Conservation (phyloP, 2,888 invertebrate species). For the Apodemia hepburni region DNA sequence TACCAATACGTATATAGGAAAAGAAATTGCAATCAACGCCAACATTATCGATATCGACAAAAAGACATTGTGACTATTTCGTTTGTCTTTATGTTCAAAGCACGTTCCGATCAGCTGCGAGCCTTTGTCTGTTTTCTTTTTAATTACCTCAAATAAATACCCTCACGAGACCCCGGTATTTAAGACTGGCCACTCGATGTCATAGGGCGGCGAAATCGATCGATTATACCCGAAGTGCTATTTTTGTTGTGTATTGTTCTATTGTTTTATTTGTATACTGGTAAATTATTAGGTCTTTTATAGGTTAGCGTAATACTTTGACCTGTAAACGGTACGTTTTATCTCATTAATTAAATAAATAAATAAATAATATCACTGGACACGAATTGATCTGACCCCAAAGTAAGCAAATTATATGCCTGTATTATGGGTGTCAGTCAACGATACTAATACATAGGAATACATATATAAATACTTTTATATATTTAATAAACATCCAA, state of each 20-base stretch:
- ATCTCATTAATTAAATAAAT: too few relatives aligned
- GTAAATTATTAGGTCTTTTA: neutral
- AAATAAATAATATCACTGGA: too few relatives aligned
- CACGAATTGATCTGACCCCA: too few relatives aligned
- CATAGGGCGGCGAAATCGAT: conserved; percentile 32
- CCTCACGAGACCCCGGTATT: conserved; percentile 41
- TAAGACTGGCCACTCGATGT: conserved; percentile 43
- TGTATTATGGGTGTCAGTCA: too few relatives aligned
- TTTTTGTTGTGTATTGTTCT: neutral
- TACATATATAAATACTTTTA: too few relatives aligned
- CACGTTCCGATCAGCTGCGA: conserved; percentile 69
- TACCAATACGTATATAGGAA: too few relatives aligned
- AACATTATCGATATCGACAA: conserved; percentile 34
- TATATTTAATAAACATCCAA: too few relatives aligned
- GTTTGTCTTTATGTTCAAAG: conserved; percentile 47
- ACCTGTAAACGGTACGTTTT: too few relatives aligned
- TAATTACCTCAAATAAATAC: conserved; percentile 73
- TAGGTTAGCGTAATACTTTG: too few relatives aligned
- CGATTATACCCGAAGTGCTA: conserved; percentile 15
- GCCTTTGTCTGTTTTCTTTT: conserved; percentile 74
- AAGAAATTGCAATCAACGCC: too few relatives aligned
- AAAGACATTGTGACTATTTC: conserved; percentile 30
- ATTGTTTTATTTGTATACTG: conserved; percentile 3
- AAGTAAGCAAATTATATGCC: too few relatives aligned
- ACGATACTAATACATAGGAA: too few relatives aligned